Base-by-base conservation (phyloP, 1,140 invertebrate genomes). In the Hypsibius dujardini region DNA sequence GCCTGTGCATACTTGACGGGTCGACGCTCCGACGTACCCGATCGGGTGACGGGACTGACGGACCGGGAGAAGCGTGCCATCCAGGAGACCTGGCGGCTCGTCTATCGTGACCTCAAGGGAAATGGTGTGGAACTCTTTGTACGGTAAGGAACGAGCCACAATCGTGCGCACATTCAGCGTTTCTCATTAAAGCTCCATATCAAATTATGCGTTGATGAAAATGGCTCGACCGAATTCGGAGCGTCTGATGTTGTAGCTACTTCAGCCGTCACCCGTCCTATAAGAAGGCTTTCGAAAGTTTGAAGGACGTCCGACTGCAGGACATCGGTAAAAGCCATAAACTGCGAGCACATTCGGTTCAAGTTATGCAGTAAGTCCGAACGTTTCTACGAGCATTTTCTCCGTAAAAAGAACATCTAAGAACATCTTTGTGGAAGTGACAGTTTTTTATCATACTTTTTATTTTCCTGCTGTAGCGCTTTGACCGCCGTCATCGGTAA, bases 211-310 rank as follows among this genome's bases (percentile, higher is more conserved):
- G 28, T 28, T 28, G 28, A 28, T 28, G 28, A 28, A 28, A 28
- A 28, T 28, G 28, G 28, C 28, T 28, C 28, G 28, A 28, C 28
- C 28, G 28, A 28, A 28, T 28, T 28, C 28, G 50, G 50, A 56
- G 50, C n/a, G 50, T n/a, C 7, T n/a, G 7, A 56, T 12, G 50
- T 56, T 75, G 76, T 47, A 70, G 59, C 14, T 69, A 73, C 70
- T 56, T 47, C 67, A 70, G 47, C 14, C 59, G 67, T 47, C 50
- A 73, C 56, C 47, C 46, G 70, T 47, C 28, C 28, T 46, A 62
- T 45, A 71, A 67, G 62, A 62, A 72, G 47, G 59, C 70, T 72
- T 60, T 56, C 62, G 50, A 56, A 56, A 56, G 50, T 56, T n/a
- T 56, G 7, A 7, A n/a, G 50, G 50, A 56, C n/a, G 50, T 56